These are phyloP conservation scores for Torymus aiolomorphi DNA, from an alignment of 2,888 invertebrate genomes.

Conservation along the genomic window DNA sequence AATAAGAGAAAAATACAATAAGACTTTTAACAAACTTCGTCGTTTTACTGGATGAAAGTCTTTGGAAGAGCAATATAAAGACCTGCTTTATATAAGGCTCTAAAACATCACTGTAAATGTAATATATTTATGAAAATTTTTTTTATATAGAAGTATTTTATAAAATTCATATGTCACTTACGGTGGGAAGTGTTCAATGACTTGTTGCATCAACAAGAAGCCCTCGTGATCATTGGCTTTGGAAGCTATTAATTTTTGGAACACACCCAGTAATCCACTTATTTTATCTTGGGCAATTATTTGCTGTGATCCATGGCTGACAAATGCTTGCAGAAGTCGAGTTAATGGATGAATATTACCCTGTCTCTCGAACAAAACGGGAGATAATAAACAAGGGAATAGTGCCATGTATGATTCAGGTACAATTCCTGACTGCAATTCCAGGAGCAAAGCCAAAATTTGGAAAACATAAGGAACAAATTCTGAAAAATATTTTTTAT, in stretches of 20 bases:
- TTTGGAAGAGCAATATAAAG: conserved; percentile 93
- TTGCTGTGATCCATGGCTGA: conserved; percentile 83
- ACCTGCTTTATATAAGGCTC: conserved; percentile 89
- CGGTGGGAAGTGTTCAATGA: conserved; percentile 89
- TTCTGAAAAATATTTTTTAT: conserved; percentile 79
- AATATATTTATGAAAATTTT: conserved; percentile 11
- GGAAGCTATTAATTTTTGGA: conserved; percentile 96
- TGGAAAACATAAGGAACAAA: conserved; percentile 99
- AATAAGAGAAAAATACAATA: conserved; percentile 93
- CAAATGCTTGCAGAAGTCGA: conserved; percentile 91
- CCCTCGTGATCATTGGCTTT: conserved; percentile 97
- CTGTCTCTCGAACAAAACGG: conserved; percentile 93
- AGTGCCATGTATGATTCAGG: conserved; percentile 92
- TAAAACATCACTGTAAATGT: conserved; percentile 81
- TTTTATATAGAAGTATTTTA: conserved; percentile 21
- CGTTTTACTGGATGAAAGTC: conserved; percentile 94
- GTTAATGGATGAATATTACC: conserved; percentile 96
- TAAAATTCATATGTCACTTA: conserved; percentile 76
- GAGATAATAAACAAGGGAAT: conserved; percentile 92
- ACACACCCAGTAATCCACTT: conserved; percentile 92
- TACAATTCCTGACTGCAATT: conserved; percentile 81
- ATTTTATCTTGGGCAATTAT: conserved; percentile 84
- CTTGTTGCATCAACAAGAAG: conserved; percentile 90
- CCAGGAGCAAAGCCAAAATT: conserved; percentile 93
- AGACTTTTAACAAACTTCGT: conserved; percentile 94